Evolutionary conservation across 2,113 vertebrate species (phyloP), one percentile per base, ranked within the genome.

Genomic region (Antechinus stuartii): DNA sequence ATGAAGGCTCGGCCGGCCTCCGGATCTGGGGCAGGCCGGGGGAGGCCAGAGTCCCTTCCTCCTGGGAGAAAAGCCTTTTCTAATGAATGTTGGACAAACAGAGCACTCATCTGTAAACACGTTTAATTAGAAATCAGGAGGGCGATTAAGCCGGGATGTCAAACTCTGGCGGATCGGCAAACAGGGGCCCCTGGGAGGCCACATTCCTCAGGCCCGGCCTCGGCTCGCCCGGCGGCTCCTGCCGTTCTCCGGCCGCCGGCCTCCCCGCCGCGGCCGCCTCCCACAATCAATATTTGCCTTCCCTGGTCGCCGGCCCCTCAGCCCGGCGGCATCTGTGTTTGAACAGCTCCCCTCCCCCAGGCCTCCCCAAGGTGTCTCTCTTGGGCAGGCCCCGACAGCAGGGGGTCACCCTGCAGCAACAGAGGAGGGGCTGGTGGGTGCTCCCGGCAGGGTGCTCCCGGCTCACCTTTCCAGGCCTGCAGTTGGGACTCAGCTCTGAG

Each of bases 201-300:
- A 97, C 97, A 89, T 98, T 98, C 98, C 98, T 98, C 49, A n/a
- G 97, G 96, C 93, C 93, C 96, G 97, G 98, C 98, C 97, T 68
- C 92, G 95, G 98, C 97, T 98, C 98, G 96, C 97, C 95, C 97
- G 94, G 19, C 96, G 94, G 27, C 50, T 11, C 50, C 50, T 11
- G 50, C 50, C 50, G 9, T 11, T 52, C 98, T 98, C 49, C 35
- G 97, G 96, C 92, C 93, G 98, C 97, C 92, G 95, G 98, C 97
- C 98, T 98, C 96, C 97, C 95, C 97, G 95, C 94, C 27, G 94
- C 56, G 94, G 96, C 97, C 98, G 97, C 98, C 97, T 96, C 97
- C 94, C 96, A 98, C 96, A 97, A 98, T 99, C 99, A 99, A 99
- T 99, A 99, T 99, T 99, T 99, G 98, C 95, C 96, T 96, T 96